A percentile compares a stretch with the other conserved stretches of the same genome.
These are phyloP conservation scores for Physocephala rufipes DNA, from an alignment of 2,888 invertebrate species.

Conservation along the genomic window DNA sequence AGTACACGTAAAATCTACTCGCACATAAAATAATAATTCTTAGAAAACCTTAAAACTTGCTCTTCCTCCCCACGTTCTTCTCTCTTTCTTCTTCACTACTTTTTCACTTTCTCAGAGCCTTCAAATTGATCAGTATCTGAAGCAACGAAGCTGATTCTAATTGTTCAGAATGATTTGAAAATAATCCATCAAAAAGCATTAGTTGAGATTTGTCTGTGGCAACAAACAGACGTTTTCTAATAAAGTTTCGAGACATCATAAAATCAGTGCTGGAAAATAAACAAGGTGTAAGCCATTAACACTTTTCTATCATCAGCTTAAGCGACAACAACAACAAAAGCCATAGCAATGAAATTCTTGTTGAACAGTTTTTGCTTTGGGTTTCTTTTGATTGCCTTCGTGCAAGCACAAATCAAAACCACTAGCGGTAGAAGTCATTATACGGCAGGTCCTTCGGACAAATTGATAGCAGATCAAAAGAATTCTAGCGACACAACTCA, in stretches of 20 bases:
- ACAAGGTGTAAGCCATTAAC: not conserved
- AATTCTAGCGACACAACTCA: constrained; percentile 27
- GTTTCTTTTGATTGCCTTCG: constrained; percentile 21
- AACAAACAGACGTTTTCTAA: constrained; percentile 39
- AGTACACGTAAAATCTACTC: not conserved
- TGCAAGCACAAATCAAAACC: constrained; percentile 54
- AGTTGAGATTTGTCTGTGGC: constrained; percentile 43
- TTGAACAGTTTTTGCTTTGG: constrained; percentile 15
- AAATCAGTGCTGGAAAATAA: not conserved
- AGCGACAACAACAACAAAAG: not conserved
- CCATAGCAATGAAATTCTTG: constrained; percentile 43
- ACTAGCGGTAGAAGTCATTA: constrained; percentile 59
- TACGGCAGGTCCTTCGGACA: constrained; percentile 46
- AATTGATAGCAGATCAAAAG: constrained; percentile 34
- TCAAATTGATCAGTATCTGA: not conserved
- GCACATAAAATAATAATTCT: not conserved
- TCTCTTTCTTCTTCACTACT: not conserved
- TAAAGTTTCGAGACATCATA: not conserved
- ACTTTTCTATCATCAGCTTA: too few relatives aligned
- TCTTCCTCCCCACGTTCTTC: not conserved
- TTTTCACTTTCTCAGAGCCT: too few relatives aligned
- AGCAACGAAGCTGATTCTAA: not conserved
- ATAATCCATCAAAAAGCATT: constrained; percentile 20
- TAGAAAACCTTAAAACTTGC: not conserved
- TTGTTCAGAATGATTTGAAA: constrained; percentile 9